Evolutionary conservation across 2,888 invertebrate genomes (phyloP), one percentile per base, ranked within the genome.

Genomic region (Apeira syringaria): DNA sequence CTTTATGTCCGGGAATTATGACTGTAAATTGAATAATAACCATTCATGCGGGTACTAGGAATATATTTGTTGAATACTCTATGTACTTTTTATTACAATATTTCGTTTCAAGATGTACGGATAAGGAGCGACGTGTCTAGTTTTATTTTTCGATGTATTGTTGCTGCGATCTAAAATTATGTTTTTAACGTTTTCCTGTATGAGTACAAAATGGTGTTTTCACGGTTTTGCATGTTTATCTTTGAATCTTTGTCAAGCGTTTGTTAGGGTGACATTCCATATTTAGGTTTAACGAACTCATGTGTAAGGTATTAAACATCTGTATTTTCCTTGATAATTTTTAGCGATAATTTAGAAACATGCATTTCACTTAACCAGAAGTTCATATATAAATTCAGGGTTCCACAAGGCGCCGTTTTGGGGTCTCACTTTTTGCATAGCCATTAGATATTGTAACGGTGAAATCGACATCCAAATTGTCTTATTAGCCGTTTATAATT

Each of bases 81-180:
- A 68, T 64, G 74, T 77, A 77, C 73, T 79, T 82, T 83, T 81
- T 83, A 74, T 81, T 77, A 75, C 66, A 75, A 79, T 79, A 79
- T 80, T 80, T 75, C 70, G 67, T 75, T 71, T 59, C 55, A 60
- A 81, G 84, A 83, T 85, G 64, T 64, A 57, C 68, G 61, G 86
- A 84, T 85, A 84, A 75, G 74, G 66, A 53, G 65, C 56, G 56
- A 61, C 66, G 72, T 67, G 71, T 77, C 75, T 77, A 70, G 76
- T 72, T 70, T 66, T 70, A 73, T 77, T 76, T 80, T 64, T 74
- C 68, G 68, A 67, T 60, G 44, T 53, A 80, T 82, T 84, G 78
- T 83, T 72, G 62, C 59, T 64, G 48, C 41, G 53, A 78, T 82
- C 75, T 68, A 63, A 62, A 72, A 74, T 75, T 44, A 66, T 65